Percentiles rank a stretch among this genome's conserved stretches.
Evolutionary conservation across 2,888 invertebrate species (phyloP).

Genomic region (Margaritifera margaritifera): DNA sequence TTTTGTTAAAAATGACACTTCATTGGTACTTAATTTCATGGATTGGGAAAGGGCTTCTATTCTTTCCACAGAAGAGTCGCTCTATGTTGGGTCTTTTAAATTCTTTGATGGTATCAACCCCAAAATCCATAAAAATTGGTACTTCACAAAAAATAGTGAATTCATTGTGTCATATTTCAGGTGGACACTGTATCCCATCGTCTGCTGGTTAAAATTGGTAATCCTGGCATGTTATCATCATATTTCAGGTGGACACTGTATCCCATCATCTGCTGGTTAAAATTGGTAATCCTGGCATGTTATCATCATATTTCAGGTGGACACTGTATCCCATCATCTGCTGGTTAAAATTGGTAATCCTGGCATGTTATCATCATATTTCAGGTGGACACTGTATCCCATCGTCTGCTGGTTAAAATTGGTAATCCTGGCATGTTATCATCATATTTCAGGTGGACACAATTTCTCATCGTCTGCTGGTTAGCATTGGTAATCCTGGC

Average conservation of each 20-base stretch:
- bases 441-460: constrained; percentile 78
- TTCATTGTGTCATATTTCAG: constrained; percentile 60
- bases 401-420: constrained; percentile 84
- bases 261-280: constrained; percentile 87
- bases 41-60: too few relatives aligned
- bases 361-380: constrained; percentile 35
- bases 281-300: constrained; percentile 81
- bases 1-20: too few relatives aligned
- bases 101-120: too few relatives aligned
- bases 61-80: too few relatives aligned
- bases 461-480: constrained; percentile 86
- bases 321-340: constrained; percentile 85
- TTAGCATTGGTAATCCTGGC: constrained; percentile 83
- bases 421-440: neutral
- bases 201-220: constrained; percentile 85
- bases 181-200: constrained; percentile 86
- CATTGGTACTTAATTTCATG: too few relatives aligned
- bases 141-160: neutral
- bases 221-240: constrained; percentile 74
- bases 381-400: constrained; percentile 84
- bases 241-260: constrained; percentile 80
- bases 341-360: constrained; percentile 82
- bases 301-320: too few relatives aligned
- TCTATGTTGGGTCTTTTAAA: too few relatives aligned
- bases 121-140: too few relatives aligned